A percentile compares a stretch with the other conserved stretches of the same genome.
These are phyloP conservation scores for Epizoanthus illoricatus DNA, from an alignment of 92 coral and sea anemone species.

Conservation along the genomic window DNA sequence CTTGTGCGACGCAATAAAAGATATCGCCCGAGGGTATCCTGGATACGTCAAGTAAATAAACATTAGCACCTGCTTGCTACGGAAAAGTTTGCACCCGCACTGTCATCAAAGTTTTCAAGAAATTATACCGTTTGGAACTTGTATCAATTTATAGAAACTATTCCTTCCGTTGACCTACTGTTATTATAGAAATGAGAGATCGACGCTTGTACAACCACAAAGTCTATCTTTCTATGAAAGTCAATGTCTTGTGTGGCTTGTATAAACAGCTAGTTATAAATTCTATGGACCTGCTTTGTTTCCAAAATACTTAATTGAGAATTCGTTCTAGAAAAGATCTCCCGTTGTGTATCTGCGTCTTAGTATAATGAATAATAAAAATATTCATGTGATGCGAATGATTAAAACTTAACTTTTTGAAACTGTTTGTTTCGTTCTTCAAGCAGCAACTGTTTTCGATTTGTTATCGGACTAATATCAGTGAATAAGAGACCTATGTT, in stretches of 20 bases:
- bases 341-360: neutral
- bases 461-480: too few relatives aligned
- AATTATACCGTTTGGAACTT: neutral
- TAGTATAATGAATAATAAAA: neutral
- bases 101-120: neutral
- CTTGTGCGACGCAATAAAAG: neutral
- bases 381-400: neutral
- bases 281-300: conserved; percentile 16
- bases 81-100: neutral
- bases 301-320: conserved; percentile 2
- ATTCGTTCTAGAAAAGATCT: neutral
- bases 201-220: neutral
- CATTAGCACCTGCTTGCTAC: conserved; percentile 16
- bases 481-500: too few relatives aligned
- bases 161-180: too few relatives aligned
- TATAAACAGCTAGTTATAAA: neutral
- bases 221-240: neutral
- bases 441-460: too few relatives aligned
- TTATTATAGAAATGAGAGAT: neutral
- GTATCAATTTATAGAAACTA: too few relatives aligned
- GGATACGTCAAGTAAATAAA: conserved; percentile 22
- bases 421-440: neutral
- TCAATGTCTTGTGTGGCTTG: too few relatives aligned
- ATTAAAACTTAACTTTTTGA: neutral
- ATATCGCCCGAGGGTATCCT: neutral